These are phyloP conservation scores for Papilio polytes DNA, from an alignment of 1,140 invertebrate genomes.

Conservation along the genomic window DNA sequence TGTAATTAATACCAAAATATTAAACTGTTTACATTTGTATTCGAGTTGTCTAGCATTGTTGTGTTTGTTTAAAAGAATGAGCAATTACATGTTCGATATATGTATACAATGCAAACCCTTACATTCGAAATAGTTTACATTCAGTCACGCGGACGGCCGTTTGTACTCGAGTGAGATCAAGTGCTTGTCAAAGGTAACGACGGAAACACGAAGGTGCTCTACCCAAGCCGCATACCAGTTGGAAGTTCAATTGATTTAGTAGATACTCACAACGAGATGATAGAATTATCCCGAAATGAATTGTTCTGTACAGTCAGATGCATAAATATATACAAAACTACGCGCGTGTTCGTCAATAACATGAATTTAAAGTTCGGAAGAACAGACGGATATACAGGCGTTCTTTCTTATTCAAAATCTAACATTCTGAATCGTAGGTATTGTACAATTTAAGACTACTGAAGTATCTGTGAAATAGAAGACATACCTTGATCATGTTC, in stretches of 20 bases:
- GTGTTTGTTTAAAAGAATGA: background rate
- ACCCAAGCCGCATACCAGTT: background rate
- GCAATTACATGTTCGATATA: too few species aligned
- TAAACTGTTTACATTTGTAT: too few species aligned
- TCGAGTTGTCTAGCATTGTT: background rate
- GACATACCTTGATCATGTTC: constrained; percentile 97
- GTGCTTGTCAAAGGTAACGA: constrained; percentile 4
- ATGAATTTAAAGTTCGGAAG: too few species aligned
- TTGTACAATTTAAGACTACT: too few species aligned
- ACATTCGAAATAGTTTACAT: background rate
- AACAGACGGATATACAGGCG: too few species aligned
- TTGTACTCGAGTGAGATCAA: background rate
- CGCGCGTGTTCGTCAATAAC: too few species aligned
- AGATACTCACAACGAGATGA: background rate
- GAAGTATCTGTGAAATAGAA: background rate
- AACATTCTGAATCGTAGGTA: too few species aligned
- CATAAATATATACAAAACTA: too few species aligned
- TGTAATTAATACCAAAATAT: too few species aligned
- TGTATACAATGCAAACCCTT: background rate
- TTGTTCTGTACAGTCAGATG: background rate
- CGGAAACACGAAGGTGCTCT: background rate
- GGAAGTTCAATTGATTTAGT: background rate
- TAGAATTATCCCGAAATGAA: background rate
- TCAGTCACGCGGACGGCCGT: background rate
- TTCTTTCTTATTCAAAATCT: too few species aligned